Conservation (phyloP, 2,797 vertebrate species). For the Hephaestus fuliginosus region DNA sequence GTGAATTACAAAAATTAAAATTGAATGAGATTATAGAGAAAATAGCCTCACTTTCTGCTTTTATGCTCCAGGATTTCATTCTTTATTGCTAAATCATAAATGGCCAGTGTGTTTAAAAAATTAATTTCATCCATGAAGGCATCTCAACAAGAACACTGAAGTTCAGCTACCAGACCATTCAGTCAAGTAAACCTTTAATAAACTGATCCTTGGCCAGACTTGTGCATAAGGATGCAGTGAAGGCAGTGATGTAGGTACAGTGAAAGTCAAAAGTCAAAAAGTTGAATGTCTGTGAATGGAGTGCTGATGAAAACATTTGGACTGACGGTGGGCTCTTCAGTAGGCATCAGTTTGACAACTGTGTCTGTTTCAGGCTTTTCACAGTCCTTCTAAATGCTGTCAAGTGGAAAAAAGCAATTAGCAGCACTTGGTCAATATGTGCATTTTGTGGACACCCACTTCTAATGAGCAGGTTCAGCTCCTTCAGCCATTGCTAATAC, state of each 20-base stretch:
- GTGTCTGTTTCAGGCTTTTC: background rate
- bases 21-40: background rate
- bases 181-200: background rate
- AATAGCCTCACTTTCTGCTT: background rate
- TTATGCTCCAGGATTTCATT: background rate
- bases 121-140: background rate
- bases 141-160: background rate
- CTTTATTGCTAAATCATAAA: background rate
- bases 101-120: background rate
- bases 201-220: background rate
- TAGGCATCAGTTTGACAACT: background rate
- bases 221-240: slow-evolving; percentile 27
- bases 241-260: slow-evolving; percentile 3
- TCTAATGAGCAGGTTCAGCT: background rate
- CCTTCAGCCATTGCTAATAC: background rate
- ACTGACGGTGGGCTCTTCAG: background rate
- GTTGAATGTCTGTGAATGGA: slow-evolving; percentile 21
- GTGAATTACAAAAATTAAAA: background rate
- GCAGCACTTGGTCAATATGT: background rate
- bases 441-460: background rate
- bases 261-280: slow-evolving; percentile 18
- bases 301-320: slow-evolving; percentile 27
- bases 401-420: background rate
- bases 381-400: background rate
- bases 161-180: background rate